A percentile compares a stretch with the other conserved stretches of the same genome.
Conservation (phyloP, 2,797 vertebrate species). For the Calcarius lapponicus region DNA sequence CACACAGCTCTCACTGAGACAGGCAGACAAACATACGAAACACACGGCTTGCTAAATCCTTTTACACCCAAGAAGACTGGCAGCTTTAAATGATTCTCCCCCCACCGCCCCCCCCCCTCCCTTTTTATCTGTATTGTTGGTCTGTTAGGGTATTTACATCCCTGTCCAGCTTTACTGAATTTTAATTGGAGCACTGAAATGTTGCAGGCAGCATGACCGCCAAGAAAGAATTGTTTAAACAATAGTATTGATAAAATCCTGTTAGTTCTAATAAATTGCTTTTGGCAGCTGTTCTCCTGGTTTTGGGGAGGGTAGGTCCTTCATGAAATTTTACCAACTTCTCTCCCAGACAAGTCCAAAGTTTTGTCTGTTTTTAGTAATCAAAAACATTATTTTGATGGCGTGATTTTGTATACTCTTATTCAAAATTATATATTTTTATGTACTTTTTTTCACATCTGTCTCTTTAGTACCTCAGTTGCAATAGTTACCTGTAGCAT, state of each 20-base stretch:
- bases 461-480: background rate
- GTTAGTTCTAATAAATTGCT: background rate
- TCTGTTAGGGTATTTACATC: background rate
- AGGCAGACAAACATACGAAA: background rate
- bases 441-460: background rate
- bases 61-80: background rate
- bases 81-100: background rate
- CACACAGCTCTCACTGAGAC: background rate
- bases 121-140: background rate
- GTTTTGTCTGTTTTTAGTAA: background rate
- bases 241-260: background rate
- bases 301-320: background rate
- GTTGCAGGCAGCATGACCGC: background rate
- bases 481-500: background rate
- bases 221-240: background rate
- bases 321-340: background rate
- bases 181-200: background rate
- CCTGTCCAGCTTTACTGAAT: background rate
- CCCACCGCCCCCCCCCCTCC: accelerated
- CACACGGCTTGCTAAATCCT: background rate
- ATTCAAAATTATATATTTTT: background rate
- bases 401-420: background rate
- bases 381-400: background rate
- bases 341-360: background rate
- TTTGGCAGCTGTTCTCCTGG: background rate